Evolutionary conservation across 2,113 vertebrate genomes (phyloP), one percentile per base, ranked within the genome.

Genomic region (Polypterus bichir): DNA sequence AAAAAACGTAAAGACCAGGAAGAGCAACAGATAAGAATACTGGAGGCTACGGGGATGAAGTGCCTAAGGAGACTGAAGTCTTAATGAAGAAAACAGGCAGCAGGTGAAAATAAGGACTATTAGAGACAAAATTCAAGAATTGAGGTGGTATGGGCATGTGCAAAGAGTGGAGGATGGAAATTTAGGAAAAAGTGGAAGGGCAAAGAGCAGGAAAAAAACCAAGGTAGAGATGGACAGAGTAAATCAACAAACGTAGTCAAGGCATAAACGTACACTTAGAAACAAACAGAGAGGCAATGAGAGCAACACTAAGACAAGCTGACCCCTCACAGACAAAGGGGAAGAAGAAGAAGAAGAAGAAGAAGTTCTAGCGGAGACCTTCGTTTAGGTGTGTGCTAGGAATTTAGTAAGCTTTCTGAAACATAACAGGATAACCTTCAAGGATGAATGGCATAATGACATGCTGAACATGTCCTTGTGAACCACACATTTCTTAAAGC

Each of bases 291-390:
- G 51, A 53, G 51, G 7, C 9, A 10, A 10, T 8, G 51, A 53
- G 51, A 53, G 51, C 7, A 10, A 53, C 11, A 4, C n/a, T 44
- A 9, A 27, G 8, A 3, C 5, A 56, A 44, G 44, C 27, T 27
- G 27, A 27, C 1, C 27, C 2, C n/a, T n/a, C n/a, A 66, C 68
- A 57, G 70, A 53, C 55, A 48, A 5, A 65, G 64, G 62, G 62
- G 61, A 51, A 49, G 7, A 59, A 27, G 27, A 27, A 27, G 27
- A 27, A 27, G 27, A 27, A 27, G 27, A 27, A 27, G 44, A 64
- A 57, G 65, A 53, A 64, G 65, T n/a, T n/a, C n/a, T n/a, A n/a
- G n/a, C n/a, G n/a, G n/a, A n/a, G 27, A 27, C 27, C 27, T 27
- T 27, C 27, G 27, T 27, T 27, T 27, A 27, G 27, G 27, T 27